Percentiles rank a stretch among this genome's conserved stretches.
Evolutionary conservation across 2,888 invertebrate species (phyloP).

Genomic region (Andrena minutula): DNA sequence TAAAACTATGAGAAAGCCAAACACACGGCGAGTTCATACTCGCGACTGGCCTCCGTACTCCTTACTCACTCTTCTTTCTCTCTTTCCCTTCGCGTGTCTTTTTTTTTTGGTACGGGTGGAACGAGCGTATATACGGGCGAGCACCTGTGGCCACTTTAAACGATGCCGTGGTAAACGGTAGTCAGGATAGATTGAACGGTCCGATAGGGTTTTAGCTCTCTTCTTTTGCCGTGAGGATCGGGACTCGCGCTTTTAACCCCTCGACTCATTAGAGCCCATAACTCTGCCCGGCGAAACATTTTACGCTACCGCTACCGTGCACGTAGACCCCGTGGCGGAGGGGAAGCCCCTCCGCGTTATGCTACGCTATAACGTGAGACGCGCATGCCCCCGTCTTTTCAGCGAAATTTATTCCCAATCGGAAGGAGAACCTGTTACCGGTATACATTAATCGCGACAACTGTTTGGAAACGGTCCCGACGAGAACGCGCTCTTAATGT

Average conservation of each 20-base stretch:
- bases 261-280: constrained; percentile 70
- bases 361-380: constrained; percentile 33
- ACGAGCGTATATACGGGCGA: constrained; percentile 61
- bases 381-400: constrained; percentile 31
- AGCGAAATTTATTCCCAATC: constrained; percentile 46
- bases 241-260: constrained; percentile 68
- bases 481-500: constrained; percentile 3
- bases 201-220: constrained; percentile 73
- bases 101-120: constrained; percentile 36
- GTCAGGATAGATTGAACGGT: constrained; percentile 73
- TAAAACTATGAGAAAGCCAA: constrained; percentile 72
- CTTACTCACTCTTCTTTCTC: constrained; percentile 22
- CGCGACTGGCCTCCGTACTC: constrained; percentile 21
- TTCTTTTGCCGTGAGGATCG: constrained; percentile 69
- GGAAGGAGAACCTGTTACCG: constrained; percentile 40
- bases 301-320: constrained; percentile 35
- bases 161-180: constrained; percentile 72
- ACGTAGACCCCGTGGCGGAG: constrained; percentile 16
- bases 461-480: constrained; percentile 29
- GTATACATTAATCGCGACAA: constrained; percentile 46
- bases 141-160: constrained; percentile 75
- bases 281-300: constrained; percentile 60
- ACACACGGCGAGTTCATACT: constrained; percentile 50
- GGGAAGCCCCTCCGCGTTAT: constrained; percentile 23
- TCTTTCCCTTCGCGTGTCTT: constrained; percentile 4